Evolutionary conservation across 2,888 invertebrate species (phyloP).

Genomic region (Microctonus hyperodae): DNA sequence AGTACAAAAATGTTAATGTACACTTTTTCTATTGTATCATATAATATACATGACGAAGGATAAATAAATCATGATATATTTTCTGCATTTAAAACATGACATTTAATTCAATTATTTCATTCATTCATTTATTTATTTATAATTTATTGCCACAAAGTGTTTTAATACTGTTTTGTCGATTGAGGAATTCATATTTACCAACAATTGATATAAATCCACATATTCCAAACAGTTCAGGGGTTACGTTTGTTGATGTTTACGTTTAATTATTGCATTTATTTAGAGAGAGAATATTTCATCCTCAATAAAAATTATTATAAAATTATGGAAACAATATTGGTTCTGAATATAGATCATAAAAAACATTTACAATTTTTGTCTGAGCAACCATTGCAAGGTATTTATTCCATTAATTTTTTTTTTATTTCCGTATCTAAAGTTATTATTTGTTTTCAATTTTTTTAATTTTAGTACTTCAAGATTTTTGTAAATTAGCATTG

Average conservation of each 20-base stretch:
- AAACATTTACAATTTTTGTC: slow-evolving; percentile 67
- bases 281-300: neutral
- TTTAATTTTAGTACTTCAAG: slow-evolving; percentile 68
- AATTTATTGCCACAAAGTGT: too few relatives aligned
- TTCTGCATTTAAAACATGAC: neutral
- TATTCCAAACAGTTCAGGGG: too few relatives aligned
- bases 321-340: neutral
- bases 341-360: slow-evolving; percentile 67
- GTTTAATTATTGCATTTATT: too few relatives aligned
- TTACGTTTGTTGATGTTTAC: too few relatives aligned
- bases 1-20: too few relatives aligned
- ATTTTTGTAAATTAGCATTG: slow-evolving; percentile 74
- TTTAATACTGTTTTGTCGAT: neutral
- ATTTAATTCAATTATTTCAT: neutral
- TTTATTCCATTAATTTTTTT: too few relatives aligned
- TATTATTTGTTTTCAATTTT: slow-evolving; percentile 14
- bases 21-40: neutral
- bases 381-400: slow-evolving; percentile 66
- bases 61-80: neutral
- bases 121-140: too few relatives aligned
- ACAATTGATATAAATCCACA: too few relatives aligned
- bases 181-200: neutral
- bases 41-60: neutral
- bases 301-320: neutral
- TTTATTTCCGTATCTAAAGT: too few relatives aligned